These are phyloP conservation scores for Umimayanthus kanabou DNA, from an alignment of 92 coral and sea anemone genomes.

Conservation along the genomic window DNA sequence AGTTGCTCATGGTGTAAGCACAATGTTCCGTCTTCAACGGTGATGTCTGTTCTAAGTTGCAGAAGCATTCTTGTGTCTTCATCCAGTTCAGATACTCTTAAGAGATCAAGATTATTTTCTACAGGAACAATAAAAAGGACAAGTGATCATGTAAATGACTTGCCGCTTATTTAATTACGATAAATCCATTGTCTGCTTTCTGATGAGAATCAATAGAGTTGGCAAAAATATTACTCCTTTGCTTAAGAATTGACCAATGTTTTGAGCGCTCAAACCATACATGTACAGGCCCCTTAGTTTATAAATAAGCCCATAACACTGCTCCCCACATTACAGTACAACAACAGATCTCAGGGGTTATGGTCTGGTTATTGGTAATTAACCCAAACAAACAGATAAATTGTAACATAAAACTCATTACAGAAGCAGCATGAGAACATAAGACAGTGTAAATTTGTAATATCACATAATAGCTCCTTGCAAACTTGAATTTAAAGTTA, in stretches of 20 bases:
- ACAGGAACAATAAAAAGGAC: constrained; percentile 11
- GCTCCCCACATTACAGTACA: too few relatives aligned
- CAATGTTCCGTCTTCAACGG: constrained; percentile 4
- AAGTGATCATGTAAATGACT: constrained; percentile 10
- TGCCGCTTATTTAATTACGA: constrained; percentile 7
- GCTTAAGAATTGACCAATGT: too few relatives aligned
- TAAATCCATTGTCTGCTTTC: background rate
- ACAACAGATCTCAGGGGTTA: too few relatives aligned
- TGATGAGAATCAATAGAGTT: too few relatives aligned
- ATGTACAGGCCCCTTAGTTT: constrained; percentile 18
- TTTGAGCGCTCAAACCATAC: background rate
- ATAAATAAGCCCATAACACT: constrained; percentile 5
- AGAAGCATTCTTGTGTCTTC: constrained; percentile 29
- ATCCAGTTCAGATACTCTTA: constrained; percentile 34
- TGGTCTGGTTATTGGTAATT: too few relatives aligned
- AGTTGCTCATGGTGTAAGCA: constrained; percentile 37
- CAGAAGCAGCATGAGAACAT: too few relatives aligned
- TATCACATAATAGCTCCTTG: too few relatives aligned
- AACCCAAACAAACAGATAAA: too few relatives aligned
- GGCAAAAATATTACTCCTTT: too few relatives aligned
- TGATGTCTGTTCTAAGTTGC: constrained; percentile 27
- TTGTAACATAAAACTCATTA: too few relatives aligned
- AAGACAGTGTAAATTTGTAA: too few relatives aligned
- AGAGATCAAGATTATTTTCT: constrained; percentile 30
- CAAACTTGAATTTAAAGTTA: too few relatives aligned